These are phyloP conservation scores for Xiphophorus couchianus DNA, from an alignment of 2,113 vertebrate genomes.

Conservation along the genomic window DNA sequence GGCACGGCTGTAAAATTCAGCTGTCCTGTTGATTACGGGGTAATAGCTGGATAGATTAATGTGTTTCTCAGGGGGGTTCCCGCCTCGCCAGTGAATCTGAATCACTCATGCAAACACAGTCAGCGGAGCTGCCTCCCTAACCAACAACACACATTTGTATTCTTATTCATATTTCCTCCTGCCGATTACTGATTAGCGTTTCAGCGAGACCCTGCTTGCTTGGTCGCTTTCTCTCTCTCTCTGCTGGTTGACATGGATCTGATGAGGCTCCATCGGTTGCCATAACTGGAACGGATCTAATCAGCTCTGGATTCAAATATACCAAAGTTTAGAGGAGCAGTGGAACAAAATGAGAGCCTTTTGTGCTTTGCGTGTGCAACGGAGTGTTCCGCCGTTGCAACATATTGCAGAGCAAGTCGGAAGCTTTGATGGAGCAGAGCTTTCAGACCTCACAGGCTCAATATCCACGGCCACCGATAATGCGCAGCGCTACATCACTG, in stretches of 20 bases:
- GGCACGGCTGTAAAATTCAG: constrained; percentile 53
- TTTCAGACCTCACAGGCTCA: constrained; percentile 60
- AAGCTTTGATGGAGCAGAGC: constrained; percentile 65
- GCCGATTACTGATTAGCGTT: constrained; percentile 53
- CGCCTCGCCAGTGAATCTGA: constrained; percentile 64
- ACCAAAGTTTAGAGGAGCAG: constrained; percentile 22
- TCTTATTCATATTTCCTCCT: constrained; percentile 56
- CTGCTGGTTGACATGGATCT: constrained; percentile 10
- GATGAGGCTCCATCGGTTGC: constrained; percentile 15
- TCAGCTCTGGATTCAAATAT: constrained; percentile 25
- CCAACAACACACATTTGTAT: constrained; percentile 62
- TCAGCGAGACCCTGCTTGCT: constrained; percentile 2
- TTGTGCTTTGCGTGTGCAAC: background rate
- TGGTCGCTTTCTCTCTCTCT: background rate
- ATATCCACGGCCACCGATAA: constrained; percentile 64
- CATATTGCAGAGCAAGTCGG: constrained; percentile 46
- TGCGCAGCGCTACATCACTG: constrained; percentile 71
- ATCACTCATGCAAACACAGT: constrained; percentile 58
- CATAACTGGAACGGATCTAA: constrained; percentile 14
- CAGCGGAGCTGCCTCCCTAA: constrained; percentile 47
- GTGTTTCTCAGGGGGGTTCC: constrained; percentile 60
- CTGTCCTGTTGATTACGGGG: constrained; percentile 73
- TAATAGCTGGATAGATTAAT: constrained; percentile 75
- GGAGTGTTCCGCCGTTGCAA: constrained; percentile 21
- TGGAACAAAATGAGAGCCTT: background rate